These are phyloP conservation scores for Pocillopora grandis DNA, from an alignment of 92 coral and sea anemone genomes.

Conservation along the genomic window DNA sequence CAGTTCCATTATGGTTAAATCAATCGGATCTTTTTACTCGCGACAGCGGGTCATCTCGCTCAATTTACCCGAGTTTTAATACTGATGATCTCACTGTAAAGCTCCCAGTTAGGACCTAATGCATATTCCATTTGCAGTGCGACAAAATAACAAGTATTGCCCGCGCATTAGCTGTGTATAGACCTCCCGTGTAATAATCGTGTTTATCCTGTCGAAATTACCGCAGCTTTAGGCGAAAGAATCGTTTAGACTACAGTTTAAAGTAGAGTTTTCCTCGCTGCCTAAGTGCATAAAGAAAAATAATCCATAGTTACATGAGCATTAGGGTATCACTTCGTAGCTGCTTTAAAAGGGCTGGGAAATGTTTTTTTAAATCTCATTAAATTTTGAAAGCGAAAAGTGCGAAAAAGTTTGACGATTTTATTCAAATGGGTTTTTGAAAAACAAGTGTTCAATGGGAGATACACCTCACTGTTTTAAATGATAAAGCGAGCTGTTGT, in stretches of 20 bases:
- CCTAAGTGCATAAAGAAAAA: constrained; percentile 25
- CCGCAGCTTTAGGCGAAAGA: constrained; percentile 41
- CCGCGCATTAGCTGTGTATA: constrained; percentile 20
- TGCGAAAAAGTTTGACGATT: constrained; percentile 25
- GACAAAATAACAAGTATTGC: constrained; percentile 35
- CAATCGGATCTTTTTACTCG: constrained; percentile 34
- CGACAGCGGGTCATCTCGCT: constrained; percentile 63
- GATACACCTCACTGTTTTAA: not conserved
- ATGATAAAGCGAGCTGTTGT: not conserved
- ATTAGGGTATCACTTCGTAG: constrained; percentile 1
- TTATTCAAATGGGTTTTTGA: constrained; percentile 5
- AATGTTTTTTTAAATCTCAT: constrained; percentile 35
- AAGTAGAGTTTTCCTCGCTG: constrained; percentile 35
- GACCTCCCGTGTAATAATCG: constrained; percentile 33
- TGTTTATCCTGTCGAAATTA: constrained; percentile 30
- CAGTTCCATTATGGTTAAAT: constrained; percentile 23
- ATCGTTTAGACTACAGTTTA: constrained; percentile 28
- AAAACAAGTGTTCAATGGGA: not conserved
- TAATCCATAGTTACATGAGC: not conserved
- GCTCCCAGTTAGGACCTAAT: constrained; percentile 40
- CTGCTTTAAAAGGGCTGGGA: constrained; percentile 3
- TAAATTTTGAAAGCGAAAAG: constrained; percentile 44
- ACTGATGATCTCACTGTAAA: constrained; percentile 43
- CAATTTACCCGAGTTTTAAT: constrained; percentile 52
- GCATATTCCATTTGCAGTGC: constrained; percentile 44